Evolutionary conservation across 2,113 vertebrate species (phyloP), one percentile per base, ranked within the genome.

Genomic region (Amphiprion ocellaris): DNA sequence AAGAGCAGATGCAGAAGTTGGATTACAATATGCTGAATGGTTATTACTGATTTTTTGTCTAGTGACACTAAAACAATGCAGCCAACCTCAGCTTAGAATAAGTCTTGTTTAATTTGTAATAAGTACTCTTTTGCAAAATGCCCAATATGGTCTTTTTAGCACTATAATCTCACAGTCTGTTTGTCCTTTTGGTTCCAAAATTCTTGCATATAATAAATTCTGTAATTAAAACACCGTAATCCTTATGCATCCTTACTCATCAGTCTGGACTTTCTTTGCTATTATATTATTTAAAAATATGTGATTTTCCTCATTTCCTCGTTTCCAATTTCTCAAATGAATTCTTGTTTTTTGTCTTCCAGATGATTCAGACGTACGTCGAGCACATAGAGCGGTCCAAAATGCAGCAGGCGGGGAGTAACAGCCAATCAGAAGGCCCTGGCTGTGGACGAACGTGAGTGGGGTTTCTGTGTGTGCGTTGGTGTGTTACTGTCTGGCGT

Each of bases 361-460:
- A 99, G 98, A 99, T 99, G 97, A 99, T 99, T 84, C 98, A 99
- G 94, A 99, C 97, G 1, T 99, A 99, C 0, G 96, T 99, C 69
- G 98, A 99, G 65, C 97, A 99, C 92, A 99, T 99, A 23, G 98
- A 99, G 82, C 95, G 98, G 17, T 96, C 98, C 92, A 99, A 99
- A 91, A 91, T 98, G 93, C 98, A 98, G 88, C 98, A 97, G 85
- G 94, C 93, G 1, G 96, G 92, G 8, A 94, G 94, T 46, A 97
- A 95, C 93, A 95, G 95, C 93, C 98, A 99, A 88, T 94, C 96
- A 1, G 98, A 99, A 60, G 92, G 95, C 75, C 92, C 95, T 59
- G 94, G 96, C 85, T 94, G 96, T 28, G 96, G 95, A 92, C 94
- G 97, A 94, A 96, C 96, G 98, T 99, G 95, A 94, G 94, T 93